Evolutionary conservation across 2,888 invertebrate species (phyloP).

Genomic region (Macrophya alboannulata): DNA sequence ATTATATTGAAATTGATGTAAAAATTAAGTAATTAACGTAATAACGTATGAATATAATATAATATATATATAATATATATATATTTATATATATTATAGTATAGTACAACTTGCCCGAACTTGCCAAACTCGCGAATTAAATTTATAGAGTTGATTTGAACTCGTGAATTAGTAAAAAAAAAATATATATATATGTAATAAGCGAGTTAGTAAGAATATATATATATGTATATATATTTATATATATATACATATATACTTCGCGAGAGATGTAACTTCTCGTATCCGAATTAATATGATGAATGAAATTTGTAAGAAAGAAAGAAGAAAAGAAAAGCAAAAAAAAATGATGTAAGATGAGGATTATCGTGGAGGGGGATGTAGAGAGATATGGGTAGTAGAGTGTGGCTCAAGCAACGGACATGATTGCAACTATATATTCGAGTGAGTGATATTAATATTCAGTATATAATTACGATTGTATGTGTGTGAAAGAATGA

Average conservation of each 20-base stretch:
- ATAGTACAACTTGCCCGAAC: constrained; percentile 78
- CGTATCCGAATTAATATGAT: constrained; percentile 77
- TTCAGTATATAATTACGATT: not conserved
- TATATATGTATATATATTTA: too few species aligned
- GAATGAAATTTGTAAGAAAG: not conserved
- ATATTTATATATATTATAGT: constrained; percentile 46
- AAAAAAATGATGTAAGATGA: not conserved
- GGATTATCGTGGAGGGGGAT: not conserved
- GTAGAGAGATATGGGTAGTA: constrained; percentile 56
- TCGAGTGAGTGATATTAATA: constrained; percentile 2
- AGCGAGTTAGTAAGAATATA: constrained; percentile 14
- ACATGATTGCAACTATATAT: constrained; percentile 59
- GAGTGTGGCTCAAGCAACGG: constrained; percentile 68
- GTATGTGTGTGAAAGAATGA: constrained; percentile 39
- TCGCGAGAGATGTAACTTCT: constrained; percentile 68
- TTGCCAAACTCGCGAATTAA: constrained; percentile 77
- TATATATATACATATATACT: not conserved
- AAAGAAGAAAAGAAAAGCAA: not conserved
- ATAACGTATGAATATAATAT: not conserved
- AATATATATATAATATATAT: constrained; percentile 3
- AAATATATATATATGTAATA: not conserved
- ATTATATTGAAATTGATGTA: constrained; percentile 68
- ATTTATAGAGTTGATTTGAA: constrained; percentile 5
- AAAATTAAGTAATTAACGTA: constrained; percentile 57
- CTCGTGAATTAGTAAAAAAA: constrained; percentile 13